phyloP scores from a whole-genome alignment of 2,888 invertebrate species.

The Eristalis tenax region DNA sequence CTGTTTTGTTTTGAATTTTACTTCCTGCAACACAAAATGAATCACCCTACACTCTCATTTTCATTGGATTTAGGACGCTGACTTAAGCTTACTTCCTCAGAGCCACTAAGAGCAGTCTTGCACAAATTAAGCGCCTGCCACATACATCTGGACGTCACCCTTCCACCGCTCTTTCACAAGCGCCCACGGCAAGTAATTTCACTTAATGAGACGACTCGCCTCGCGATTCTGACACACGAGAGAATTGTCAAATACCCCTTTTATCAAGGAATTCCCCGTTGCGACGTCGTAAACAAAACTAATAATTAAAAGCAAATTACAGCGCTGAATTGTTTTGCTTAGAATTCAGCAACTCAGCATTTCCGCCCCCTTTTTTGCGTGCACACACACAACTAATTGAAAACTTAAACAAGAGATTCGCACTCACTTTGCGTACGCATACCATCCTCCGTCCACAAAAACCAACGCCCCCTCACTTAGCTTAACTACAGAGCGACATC shows the following conservation, averaged over 20 bases:
- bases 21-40: no score
- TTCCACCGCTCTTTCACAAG: background rate
- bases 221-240: background rate
- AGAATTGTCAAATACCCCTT: background rate
- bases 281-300: conserved; percentile 50
- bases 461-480: background rate
- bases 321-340: conserved; percentile 28
- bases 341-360: conserved; percentile 12
- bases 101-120: background rate
- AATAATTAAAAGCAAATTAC: conserved; percentile 65
- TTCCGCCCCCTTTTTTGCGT: background rate
- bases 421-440: background rate
- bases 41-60: no score
- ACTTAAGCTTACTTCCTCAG: no score
- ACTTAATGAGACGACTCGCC: background rate
- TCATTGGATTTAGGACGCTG: no score
- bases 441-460: background rate
- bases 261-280: background rate
- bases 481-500: background rate
- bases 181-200: background rate
- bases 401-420: conserved; percentile 43
- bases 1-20: no score
- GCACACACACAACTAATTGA: conserved; percentile 56
- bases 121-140: background rate
- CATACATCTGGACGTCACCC: background rate